Evolutionary conservation across 2,888 invertebrate species (phyloP).

Genomic region (Agriopis aurantiaria): DNA sequence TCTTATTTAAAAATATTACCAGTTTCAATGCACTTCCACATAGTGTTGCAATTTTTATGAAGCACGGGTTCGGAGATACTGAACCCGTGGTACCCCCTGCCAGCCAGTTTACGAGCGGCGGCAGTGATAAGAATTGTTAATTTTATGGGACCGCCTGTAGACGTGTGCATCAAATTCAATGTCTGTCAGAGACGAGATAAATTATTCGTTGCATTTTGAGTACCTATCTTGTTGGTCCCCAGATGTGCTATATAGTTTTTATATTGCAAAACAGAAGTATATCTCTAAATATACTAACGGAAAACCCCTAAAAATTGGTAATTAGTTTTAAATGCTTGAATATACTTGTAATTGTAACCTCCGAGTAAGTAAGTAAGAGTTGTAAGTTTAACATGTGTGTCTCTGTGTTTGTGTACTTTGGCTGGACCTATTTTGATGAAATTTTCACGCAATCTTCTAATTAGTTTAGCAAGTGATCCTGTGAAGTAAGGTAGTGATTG

Average conservation of each 20-base stretch:
- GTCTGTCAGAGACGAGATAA: constrained; percentile 33
- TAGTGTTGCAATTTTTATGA: constrained; percentile 21
- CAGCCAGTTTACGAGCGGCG: constrained; percentile 68
- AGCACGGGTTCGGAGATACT: not conserved
- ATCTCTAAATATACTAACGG: too few relatives aligned
- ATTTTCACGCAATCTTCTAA: too few relatives aligned
- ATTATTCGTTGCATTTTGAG: constrained; percentile 38
- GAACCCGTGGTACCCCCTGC: constrained; percentile 13
- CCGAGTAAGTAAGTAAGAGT: too few relatives aligned
- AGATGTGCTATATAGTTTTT: not conserved
- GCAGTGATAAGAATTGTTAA: constrained; percentile 82
- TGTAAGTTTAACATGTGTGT: too few relatives aligned
- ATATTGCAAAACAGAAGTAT: not conserved
- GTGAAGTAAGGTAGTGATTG: too few relatives aligned
- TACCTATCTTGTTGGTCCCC: not conserved
- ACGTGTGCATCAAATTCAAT: constrained; percentile 63
- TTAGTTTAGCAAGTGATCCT: too few relatives aligned
- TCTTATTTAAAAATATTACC: not conserved
- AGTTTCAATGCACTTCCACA: constrained; percentile 9
- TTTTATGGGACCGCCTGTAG: constrained; percentile 64
- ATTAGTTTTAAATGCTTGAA: too few relatives aligned
- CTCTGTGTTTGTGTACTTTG: too few relatives aligned
- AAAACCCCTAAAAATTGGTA: too few relatives aligned
- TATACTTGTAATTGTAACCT: too few relatives aligned
- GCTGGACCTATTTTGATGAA: too few relatives aligned